Evolutionary conservation across 2,113 vertebrate genomes (phyloP).

Genomic region (Spilogale gracilis): DNA sequence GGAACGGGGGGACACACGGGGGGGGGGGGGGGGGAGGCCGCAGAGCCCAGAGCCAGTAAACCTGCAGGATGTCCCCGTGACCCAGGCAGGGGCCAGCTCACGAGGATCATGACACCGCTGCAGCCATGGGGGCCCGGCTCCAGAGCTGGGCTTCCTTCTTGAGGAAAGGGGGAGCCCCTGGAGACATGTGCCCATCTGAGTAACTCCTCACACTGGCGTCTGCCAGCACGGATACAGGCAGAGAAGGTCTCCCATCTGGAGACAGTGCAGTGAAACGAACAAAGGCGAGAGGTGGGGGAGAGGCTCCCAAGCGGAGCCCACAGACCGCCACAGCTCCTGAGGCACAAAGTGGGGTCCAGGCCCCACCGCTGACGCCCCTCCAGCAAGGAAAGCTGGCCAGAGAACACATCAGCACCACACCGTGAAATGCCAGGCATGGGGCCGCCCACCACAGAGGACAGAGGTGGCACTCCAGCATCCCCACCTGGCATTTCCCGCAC

Average conservation of each 20-base stretch:
- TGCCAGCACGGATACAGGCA: accelerated
- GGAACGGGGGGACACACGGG: accelerated
- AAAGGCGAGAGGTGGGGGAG: background rate
- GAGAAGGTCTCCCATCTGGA: background rate
- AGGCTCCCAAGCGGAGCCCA: background rate
- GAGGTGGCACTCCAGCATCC: accelerated
- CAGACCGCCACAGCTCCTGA: accelerated
- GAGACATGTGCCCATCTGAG: accelerated
- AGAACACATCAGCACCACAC: accelerated
- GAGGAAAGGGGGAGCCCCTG: accelerated
- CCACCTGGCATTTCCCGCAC: accelerated
- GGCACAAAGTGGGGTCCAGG: accelerated
- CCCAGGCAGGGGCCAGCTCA: accelerated
- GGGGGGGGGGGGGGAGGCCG: accelerated
- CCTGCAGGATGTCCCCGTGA: accelerated
- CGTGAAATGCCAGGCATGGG: accelerated
- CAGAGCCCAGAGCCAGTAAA: background rate
- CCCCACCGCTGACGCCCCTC: accelerated
- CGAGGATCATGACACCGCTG: accelerated
- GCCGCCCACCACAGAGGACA: accelerated
- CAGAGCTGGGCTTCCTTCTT: background rate
- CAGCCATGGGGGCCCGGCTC: accelerated
- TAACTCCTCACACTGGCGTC: accelerated
- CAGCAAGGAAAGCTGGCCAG: accelerated
- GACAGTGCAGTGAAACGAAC: accelerated